Conservation (phyloP, 2,797 vertebrate species). For the Staurois parvus region DNA sequence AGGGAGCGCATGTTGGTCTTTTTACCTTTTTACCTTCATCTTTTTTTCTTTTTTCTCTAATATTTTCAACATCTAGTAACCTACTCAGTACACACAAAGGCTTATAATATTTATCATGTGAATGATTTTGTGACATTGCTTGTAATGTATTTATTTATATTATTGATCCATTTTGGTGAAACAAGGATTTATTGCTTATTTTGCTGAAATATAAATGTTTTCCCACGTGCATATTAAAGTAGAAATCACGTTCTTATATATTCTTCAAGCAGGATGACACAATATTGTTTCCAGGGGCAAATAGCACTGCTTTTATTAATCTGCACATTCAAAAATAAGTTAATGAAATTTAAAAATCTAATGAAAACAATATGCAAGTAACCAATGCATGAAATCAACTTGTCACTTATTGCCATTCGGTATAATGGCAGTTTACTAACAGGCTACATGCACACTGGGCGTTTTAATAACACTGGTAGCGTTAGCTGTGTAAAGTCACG, state of each 20-base stretch:
- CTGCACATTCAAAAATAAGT: background rate
- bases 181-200: slow-evolving; percentile 22
- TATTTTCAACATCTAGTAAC: slow-evolving; percentile 5
- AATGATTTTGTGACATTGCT: slow-evolving; percentile 33
- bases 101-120: slow-evolving; percentile 23
- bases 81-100: background rate
- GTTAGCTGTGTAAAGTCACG: no score
- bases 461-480: no score
- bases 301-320: background rate
- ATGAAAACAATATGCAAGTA: background rate
- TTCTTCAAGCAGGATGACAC: background rate
- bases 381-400: background rate
- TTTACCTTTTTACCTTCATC: no score
- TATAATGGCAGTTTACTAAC: background rate
- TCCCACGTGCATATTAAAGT: background rate
- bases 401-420: background rate
- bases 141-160: slow-evolving; percentile 27
- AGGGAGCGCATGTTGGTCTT: no score
- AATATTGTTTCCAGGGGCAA: no score
- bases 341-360: background rate
- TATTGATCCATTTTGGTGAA: slow-evolving; percentile 28
- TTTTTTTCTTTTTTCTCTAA: background rate
- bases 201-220: slow-evolving; percentile 19
- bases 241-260: background rate
- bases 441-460: no score